Conservation (phyloP, 92 coral and sea anemone species). For the Blastomussa wellsi region DNA sequence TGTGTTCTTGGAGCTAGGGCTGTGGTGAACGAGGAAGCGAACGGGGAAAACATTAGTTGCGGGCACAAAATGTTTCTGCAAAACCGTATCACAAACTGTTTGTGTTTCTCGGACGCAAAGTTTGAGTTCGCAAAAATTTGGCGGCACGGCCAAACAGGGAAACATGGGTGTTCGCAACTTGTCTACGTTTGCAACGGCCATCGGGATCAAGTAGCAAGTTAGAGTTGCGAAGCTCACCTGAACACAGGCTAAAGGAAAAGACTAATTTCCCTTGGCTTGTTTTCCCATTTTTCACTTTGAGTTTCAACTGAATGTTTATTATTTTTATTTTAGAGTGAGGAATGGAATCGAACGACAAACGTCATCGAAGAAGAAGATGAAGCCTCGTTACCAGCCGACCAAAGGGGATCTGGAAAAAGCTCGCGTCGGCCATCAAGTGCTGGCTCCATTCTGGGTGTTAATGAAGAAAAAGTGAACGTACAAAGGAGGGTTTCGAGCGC, state of each 20-base stretch:
- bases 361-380: slow-evolving; percentile 79
- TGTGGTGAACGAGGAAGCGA: neutral
- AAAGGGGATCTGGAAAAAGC: slow-evolving; percentile 31
- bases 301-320: neutral
- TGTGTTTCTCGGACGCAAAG: too few species aligned
- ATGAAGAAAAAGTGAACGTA: slow-evolving; percentile 18
- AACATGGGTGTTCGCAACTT: too few species aligned
- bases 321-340: slow-evolving; percentile 39
- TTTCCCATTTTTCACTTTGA: too few species aligned
- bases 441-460: slow-evolving; percentile 23
- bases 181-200: too few species aligned
- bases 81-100: too few species aligned
- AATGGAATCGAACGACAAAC: slow-evolving; percentile 62
- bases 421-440: slow-evolving; percentile 58
- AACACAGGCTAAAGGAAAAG: neutral
- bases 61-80: too few species aligned
- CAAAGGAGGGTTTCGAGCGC: slow-evolving; percentile 53
- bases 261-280: neutral
- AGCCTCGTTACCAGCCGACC: slow-evolving; percentile 36
- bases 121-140: too few species aligned
- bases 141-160: too few species aligned
- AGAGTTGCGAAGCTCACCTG: neutral
- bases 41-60: too few species aligned
- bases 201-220: neutral
- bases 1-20: too few species aligned